Evolutionary conservation across 2,888 invertebrate species (phyloP).

Genomic region (Colletes collaris): DNA sequence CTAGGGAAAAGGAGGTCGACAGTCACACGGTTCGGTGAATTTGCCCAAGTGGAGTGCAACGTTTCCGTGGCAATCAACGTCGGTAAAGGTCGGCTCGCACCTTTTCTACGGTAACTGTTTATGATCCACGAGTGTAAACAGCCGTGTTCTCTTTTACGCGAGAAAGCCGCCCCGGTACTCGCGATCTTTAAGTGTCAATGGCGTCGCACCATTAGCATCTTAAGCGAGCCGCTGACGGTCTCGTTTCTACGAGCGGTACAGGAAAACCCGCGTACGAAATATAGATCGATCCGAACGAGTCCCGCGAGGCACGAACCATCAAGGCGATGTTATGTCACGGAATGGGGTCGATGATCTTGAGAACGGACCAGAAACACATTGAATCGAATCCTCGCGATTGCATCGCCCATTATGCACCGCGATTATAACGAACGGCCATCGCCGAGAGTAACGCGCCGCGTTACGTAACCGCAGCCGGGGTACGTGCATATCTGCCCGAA

Average conservation of each 20-base stretch:
- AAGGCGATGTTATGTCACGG: slow-evolving; percentile 37
- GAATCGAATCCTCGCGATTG: slow-evolving; percentile 59
- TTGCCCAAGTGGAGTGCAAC: slow-evolving; percentile 36
- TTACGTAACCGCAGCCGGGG: slow-evolving; percentile 50
- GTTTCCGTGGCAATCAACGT: slow-evolving; percentile 55
- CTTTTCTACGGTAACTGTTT: slow-evolving; percentile 52
- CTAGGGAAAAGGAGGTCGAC: slow-evolving; percentile 50
- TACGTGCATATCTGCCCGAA: slow-evolving; percentile 36
- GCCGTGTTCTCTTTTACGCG: slow-evolving; percentile 59
- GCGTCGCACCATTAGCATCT: slow-evolving; percentile 24
- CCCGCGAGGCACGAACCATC: too few relatives aligned
- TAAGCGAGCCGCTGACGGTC: too few relatives aligned
- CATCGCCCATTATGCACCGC: slow-evolving; percentile 28
- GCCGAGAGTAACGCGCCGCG: slow-evolving; percentile 24
- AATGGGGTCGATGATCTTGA: slow-evolving; percentile 66
- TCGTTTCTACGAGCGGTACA: not conserved
- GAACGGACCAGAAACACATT: slow-evolving; percentile 33
- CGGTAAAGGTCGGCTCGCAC: slow-evolving; percentile 61
- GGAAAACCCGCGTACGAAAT: not conserved
- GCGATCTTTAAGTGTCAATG: slow-evolving; percentile 57
- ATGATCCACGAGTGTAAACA: slow-evolving; percentile 63
- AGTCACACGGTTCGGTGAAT: slow-evolving; percentile 56
- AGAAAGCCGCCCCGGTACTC: slow-evolving; percentile 49
- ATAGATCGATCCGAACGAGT: not conserved
- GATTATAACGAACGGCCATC: slow-evolving; percentile 41